Evolutionary conservation across 2,113 vertebrate genomes (phyloP).

Genomic region (Sturnus vulgaris): DNA sequence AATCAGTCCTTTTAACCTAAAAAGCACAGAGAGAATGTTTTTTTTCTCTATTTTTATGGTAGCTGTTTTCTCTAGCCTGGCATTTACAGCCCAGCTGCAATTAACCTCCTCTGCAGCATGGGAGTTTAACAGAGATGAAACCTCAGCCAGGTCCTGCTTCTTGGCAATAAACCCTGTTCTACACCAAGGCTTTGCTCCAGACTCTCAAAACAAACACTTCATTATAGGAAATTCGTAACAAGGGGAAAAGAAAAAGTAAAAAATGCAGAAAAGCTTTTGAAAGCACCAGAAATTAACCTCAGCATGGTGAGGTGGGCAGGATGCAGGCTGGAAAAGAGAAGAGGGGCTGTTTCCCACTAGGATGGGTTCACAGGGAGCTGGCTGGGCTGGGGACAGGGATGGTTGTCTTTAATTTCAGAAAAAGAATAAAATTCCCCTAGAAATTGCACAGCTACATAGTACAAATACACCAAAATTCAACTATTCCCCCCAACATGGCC

Average conservation of each 20-base stretch:
- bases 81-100: not conserved
- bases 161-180: not conserved
- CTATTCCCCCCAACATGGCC: rapidly evolving
- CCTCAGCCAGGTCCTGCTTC: not conserved
- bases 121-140: not conserved
- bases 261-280: not conserved
- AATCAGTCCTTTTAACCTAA: not conserved
- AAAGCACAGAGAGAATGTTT: not conserved
- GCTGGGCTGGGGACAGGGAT: not conserved
- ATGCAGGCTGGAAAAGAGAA: not conserved
- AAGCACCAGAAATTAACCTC: not conserved
- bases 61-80: not conserved
- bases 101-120: not conserved
- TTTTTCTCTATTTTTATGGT: not conserved
- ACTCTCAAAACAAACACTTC: not conserved
- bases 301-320: rapidly evolving
- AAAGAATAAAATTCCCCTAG: not conserved
- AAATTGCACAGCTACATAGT: not conserved
- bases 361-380: not conserved
- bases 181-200: not conserved
- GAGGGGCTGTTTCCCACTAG: not conserved
- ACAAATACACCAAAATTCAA: not conserved
- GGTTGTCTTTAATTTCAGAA: not conserved
- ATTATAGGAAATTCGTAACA: not conserved
- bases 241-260: not conserved